Evolutionary conservation across 2,113 vertebrate genomes (phyloP).

Genomic region (Macroglossus sobrinus): DNA sequence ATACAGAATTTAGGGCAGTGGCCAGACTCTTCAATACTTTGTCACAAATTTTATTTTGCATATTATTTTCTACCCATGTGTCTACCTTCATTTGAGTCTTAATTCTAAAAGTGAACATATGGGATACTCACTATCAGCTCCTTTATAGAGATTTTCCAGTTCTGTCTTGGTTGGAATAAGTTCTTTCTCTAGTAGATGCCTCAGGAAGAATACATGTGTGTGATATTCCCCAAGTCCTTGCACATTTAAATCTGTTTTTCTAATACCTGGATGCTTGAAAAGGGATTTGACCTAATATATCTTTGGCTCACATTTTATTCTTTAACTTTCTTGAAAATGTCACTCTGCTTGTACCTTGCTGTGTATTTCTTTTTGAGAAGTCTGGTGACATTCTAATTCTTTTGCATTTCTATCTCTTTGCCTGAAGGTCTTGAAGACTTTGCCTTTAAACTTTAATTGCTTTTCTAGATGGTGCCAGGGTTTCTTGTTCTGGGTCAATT

Average conservation of each 20-base stretch:
- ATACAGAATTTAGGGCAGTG: neutral
- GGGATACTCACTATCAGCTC: neutral
- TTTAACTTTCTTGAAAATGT: neutral
- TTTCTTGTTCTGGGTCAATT: neutral
- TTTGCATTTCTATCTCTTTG: neutral
- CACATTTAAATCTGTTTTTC: neutral
- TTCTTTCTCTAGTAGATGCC: neutral
- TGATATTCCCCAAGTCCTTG: neutral
- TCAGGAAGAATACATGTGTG: neutral
- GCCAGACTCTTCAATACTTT: neutral
- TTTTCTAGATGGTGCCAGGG: neutral
- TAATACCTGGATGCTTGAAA: neutral
- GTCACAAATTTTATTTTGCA: neutral
- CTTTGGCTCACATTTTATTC: neutral
- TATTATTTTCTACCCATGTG: neutral
- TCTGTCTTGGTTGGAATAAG: neutral
- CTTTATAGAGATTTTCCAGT: neutral
- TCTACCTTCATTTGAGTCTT: neutral
- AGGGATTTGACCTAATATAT: neutral
- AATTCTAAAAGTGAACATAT: neutral
- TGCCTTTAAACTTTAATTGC: neutral
- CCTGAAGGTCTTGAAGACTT: neutral
- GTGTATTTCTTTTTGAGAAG: neutral
- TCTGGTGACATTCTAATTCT: neutral
- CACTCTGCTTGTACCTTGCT: neutral